These are phyloP conservation scores for Diacarnus erythraeanus DNA, from an alignment of 37 sponge, comb jelly and placozoan genomes.

Conservation along the genomic window DNA sequence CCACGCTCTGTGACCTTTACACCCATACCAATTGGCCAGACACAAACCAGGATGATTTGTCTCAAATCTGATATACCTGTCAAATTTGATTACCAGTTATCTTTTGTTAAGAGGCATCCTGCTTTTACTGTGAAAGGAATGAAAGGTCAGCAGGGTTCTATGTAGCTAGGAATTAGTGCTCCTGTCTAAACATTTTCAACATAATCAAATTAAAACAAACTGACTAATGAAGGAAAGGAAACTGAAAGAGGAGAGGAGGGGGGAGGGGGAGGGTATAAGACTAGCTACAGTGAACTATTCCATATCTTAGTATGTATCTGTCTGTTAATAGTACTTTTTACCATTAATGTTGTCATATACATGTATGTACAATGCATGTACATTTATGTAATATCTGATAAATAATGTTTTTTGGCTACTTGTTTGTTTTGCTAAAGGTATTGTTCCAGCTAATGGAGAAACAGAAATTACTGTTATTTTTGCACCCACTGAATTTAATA, in stretches of 20 bases:
- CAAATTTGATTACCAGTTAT: slow-evolving; percentile 69
- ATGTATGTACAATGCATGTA: too few relatives aligned
- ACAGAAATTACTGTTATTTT: slow-evolving; percentile 62
- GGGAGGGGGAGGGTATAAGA: too few relatives aligned
- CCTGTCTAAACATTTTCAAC: too few relatives aligned
- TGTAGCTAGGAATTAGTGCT: background rate
- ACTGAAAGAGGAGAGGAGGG: too few relatives aligned
- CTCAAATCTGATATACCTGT: slow-evolving; percentile 68
- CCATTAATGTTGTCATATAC: too few relatives aligned
- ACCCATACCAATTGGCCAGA: slow-evolving; percentile 75
- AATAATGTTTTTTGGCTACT: too few relatives aligned
- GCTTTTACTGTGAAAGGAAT: slow-evolving; percentile 58
- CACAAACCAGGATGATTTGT: slow-evolving; percentile 36
- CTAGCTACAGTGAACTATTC: too few relatives aligned
- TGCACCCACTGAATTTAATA: slow-evolving; percentile 78
- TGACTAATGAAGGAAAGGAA: too few relatives aligned
- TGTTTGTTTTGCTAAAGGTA: slow-evolving; percentile 36
- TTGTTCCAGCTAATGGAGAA: slow-evolving; percentile 69
- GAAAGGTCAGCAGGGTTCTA: slow-evolving; percentile 65
- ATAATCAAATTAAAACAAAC: too few relatives aligned
- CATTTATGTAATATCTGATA: too few relatives aligned
- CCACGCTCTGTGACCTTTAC: slow-evolving; percentile 76
- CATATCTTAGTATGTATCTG: too few relatives aligned
- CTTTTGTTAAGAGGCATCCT: slow-evolving; percentile 29
- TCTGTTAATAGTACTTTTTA: too few relatives aligned